Percentiles rank a stretch among this genome's conserved stretches.
Conservation (phyloP, 2,797 vertebrate species). For the Pipistrellus pygmaeus region DNA sequence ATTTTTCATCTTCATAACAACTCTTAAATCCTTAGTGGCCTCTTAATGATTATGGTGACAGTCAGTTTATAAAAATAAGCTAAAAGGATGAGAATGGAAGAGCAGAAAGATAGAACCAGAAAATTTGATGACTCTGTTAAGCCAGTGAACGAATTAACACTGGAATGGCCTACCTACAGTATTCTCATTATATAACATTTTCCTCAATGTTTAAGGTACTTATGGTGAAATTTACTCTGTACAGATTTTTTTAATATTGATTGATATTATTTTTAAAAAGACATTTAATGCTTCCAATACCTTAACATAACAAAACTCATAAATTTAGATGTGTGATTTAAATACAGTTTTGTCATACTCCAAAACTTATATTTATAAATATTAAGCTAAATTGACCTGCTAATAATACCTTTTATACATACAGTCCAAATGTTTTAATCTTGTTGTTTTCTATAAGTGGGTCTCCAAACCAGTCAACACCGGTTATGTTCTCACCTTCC, state of each 20-base stretch:
- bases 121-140: background rate
- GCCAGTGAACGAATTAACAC: conserved; percentile 10
- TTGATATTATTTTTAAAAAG: background rate
- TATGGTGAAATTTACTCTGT: background rate
- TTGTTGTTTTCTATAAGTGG: background rate
- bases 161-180: background rate
- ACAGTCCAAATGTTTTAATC: background rate
- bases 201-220: background rate
- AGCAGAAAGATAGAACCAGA: background rate
- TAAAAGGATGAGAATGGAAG: background rate
- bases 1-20: background rate
- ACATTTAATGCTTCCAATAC: background rate
- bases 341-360: background rate
- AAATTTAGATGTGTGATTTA: background rate
- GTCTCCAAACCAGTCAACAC: background rate
- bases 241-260: background rate
- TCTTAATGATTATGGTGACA: background rate
- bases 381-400: background rate
- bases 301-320: background rate
- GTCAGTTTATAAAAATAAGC: background rate
- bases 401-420: background rate
- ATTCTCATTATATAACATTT: background rate
- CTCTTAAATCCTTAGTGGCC: background rate
- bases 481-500: background rate
- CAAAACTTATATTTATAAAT: background rate